A percentile compares a stretch with the other conserved stretches of the same genome.
phyloP scores from a whole-genome alignment of 30 jellyfish, hydroid and myxozoan genomes.

The Chironex yamaguchii region DNA sequence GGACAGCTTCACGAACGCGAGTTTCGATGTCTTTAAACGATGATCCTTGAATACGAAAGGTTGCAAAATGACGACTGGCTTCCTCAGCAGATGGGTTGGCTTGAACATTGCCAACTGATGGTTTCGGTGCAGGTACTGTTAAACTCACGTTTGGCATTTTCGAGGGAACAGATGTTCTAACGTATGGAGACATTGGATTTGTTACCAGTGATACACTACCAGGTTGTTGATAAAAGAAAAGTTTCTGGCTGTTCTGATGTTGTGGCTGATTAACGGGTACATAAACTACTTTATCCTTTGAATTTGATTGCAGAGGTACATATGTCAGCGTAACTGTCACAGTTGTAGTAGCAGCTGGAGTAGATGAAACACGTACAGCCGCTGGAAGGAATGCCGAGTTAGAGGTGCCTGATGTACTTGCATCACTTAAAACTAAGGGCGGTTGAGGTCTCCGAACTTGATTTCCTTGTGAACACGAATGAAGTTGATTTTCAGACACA shows the following conservation, averaged over 20 bases:
- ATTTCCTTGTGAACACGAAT: not conserved
- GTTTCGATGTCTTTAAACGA: not conserved
- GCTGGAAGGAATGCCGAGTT: not conserved
- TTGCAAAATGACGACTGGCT: not conserved
- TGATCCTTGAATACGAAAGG: not conserved
- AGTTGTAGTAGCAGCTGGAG: constrained; percentile 28
- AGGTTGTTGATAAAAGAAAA: not conserved
- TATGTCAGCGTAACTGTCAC: constrained; percentile 79
- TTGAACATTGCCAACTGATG: not conserved
- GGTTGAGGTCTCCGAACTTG: not conserved
- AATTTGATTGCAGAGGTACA: constrained; percentile 82
- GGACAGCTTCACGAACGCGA: not conserved
- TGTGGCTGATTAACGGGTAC: constrained; percentile 70
- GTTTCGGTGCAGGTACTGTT: not conserved
- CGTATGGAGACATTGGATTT: not conserved
- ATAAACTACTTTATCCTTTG: constrained; percentile 82
- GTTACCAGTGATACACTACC: not conserved
- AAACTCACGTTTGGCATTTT: not conserved
- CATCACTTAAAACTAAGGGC: not conserved
- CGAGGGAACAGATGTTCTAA: not conserved
- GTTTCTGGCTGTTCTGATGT: not conserved
- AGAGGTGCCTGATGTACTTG: not conserved
- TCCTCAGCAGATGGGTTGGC: not conserved
- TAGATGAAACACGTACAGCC: not conserved
- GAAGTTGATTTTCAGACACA: not conserved